Conservation (phyloP, 2,888 invertebrate species). For the Boloria selene region DNA sequence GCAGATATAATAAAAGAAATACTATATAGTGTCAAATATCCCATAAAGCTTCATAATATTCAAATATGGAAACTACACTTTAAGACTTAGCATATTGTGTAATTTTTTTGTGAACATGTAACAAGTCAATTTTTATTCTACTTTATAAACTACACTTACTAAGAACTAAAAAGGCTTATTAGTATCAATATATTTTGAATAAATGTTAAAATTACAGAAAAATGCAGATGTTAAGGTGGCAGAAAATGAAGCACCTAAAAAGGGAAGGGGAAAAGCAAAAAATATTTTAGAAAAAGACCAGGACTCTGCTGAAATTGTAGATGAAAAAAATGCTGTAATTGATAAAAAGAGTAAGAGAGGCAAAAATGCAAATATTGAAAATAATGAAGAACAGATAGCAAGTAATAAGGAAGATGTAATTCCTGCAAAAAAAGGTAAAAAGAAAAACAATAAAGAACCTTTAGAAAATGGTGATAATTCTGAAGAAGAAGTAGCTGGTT, state of each 20-base stretch:
- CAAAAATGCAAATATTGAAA: slow-evolving; percentile 56
- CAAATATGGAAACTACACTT: too few relatives aligned
- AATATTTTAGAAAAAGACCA: slow-evolving; percentile 48
- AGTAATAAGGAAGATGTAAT: slow-evolving; percentile 54
- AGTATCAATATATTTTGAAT: neutral
- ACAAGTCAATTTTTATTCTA: too few relatives aligned
- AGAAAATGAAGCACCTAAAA: slow-evolving; percentile 65
- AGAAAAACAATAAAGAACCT: slow-evolving; percentile 58
- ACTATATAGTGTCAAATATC: too few relatives aligned
- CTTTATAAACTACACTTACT: too few relatives aligned
- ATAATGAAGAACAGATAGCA: slow-evolving; percentile 43
- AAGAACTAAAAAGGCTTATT: neutral
- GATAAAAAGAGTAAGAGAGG: slow-evolving; percentile 56
- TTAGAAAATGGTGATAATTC: slow-evolving; percentile 55
- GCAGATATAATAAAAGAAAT: too few relatives aligned
- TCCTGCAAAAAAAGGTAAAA: slow-evolving; percentile 65
- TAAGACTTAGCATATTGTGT: too few relatives aligned
- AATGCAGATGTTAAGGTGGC: slow-evolving; percentile 60
- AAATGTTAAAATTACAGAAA: slow-evolving; percentile 60
- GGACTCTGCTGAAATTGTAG: slow-evolving; percentile 50
- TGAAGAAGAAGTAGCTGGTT: slow-evolving; percentile 53
- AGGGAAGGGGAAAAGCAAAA: slow-evolving; percentile 69
- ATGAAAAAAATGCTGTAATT: slow-evolving; percentile 45
- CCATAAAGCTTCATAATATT: too few relatives aligned
- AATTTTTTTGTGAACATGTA: too few relatives aligned